phyloP scores from a whole-genome alignment of 1,140 invertebrate species.

The Danaus melanippus region DNA sequence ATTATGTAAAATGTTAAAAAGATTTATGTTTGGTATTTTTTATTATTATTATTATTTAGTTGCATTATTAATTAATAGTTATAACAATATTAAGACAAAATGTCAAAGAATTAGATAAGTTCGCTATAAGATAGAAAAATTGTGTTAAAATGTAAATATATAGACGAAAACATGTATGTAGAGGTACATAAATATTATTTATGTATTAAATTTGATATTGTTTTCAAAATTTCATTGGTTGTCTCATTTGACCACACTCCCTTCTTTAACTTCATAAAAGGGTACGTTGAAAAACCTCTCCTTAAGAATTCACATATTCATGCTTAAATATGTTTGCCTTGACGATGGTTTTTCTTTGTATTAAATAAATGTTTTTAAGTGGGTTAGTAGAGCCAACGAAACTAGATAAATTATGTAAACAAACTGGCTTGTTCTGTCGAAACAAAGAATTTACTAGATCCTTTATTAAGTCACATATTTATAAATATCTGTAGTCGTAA shows the following conservation, averaged over 20 bases:
- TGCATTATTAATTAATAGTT: constrained; percentile 47
- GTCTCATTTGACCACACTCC: constrained; percentile 42
- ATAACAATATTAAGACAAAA: constrained; percentile 40
- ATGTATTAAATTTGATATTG: constrained; percentile 73
- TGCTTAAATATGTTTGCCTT: too few species aligned
- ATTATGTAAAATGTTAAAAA: constrained; percentile 57
- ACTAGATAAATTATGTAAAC: too few species aligned
- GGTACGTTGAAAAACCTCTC: too few species aligned
- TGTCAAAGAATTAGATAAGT: constrained; percentile 53
- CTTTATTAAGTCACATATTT: too few species aligned
- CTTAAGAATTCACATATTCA: too few species aligned
- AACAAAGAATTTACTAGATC: too few species aligned
- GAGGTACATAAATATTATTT: constrained; percentile 70
- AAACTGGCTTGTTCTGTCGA: too few species aligned
- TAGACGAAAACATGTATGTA: constrained; percentile 69
- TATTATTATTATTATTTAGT: constrained; percentile 55
- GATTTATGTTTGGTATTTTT: constrained; percentile 47
- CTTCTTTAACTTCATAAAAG: background rate
- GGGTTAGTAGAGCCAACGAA: too few species aligned
- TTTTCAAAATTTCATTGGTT: constrained; percentile 65
- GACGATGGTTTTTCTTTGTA: too few species aligned
- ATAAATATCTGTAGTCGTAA: too few species aligned
- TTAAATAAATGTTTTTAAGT: too few species aligned
- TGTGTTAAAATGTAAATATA: constrained; percentile 70
- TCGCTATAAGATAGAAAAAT: constrained; percentile 37